Percentiles rank a stretch among this genome's conserved stretches.
Evolutionary conservation across 2,797 vertebrate genomes (phyloP).

Genomic region (Poecilia gillii): DNA sequence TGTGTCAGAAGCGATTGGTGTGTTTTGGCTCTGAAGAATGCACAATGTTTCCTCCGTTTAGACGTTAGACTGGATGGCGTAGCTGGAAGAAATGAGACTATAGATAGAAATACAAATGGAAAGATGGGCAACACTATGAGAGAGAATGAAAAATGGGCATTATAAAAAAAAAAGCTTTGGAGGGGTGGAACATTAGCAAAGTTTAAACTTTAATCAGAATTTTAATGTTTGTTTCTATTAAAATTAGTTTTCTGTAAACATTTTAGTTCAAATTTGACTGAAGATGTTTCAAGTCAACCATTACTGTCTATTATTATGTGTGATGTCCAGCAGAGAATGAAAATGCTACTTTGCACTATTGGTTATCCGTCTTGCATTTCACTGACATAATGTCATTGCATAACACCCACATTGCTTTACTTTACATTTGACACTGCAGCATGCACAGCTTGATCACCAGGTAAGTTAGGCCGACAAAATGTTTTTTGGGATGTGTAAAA

Average conservation of each 20-base stretch:
- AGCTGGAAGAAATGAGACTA: slow-evolving; percentile 24
- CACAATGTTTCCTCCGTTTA: slow-evolving; percentile 63
- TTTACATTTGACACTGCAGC: neutral
- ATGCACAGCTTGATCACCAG: neutral
- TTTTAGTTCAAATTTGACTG: neutral
- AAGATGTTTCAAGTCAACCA: neutral
- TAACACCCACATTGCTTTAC: neutral
- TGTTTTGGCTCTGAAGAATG: slow-evolving; percentile 51
- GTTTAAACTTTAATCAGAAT: neutral
- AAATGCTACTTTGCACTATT: neutral
- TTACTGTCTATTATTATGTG: neutral
- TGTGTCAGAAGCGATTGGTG: slow-evolving; percentile 65
- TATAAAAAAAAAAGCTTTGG: slow-evolving; percentile 12
- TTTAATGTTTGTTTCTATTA: neutral
- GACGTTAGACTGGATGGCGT: slow-evolving; percentile 32
- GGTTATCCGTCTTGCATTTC: neutral
- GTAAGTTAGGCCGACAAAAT: neutral
- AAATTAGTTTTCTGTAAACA: neutral
- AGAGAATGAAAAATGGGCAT: neutral
- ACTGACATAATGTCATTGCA: neutral
- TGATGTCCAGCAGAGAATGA: neutral
- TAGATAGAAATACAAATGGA: slow-evolving; percentile 50
- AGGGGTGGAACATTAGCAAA: neutral
- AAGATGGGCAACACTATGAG: slow-evolving; percentile 22
- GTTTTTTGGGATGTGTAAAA: neutral